Evolutionary conservation across 1,140 invertebrate genomes (phyloP).

Genomic region (Orchestia grillus): DNA sequence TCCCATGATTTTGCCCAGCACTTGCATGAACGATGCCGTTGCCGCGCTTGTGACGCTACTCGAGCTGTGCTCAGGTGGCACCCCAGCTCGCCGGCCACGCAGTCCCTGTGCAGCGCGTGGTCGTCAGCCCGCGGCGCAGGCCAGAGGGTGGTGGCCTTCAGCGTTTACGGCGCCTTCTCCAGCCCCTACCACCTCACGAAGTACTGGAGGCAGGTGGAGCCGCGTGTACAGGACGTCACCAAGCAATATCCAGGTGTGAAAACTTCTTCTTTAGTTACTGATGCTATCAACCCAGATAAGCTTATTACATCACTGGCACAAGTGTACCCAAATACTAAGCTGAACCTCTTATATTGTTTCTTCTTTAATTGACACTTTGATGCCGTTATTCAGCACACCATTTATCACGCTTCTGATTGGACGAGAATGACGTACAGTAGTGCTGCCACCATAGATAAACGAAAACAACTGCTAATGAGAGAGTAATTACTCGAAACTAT

Average conservation of each 20-base stretch:
- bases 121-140: slow-evolving; percentile 59
- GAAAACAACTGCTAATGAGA: no score
- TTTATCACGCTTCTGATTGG: no score
- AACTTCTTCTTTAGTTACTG: background rate
- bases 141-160: slow-evolving; percentile 62
- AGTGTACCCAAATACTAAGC: no score
- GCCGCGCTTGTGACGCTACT: background rate
- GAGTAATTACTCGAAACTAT: no score
- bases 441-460: no score
- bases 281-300: background rate
- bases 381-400: no score
- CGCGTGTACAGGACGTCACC: slow-evolving; percentile 60
- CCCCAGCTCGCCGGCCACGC: background rate
- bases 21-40: background rate
- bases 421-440: no score
- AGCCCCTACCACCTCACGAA: slow-evolving; percentile 41
- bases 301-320: no score
- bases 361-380: no score
- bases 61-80: background rate
- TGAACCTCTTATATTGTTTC: no score
- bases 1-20: no score
- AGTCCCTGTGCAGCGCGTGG: slow-evolving; percentile 61
- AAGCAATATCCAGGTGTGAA: slow-evolving; percentile 60
- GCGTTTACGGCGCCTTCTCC: slow-evolving; percentile 58
- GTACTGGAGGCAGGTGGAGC: slow-evolving; percentile 61